These are phyloP conservation scores for Burhinus bistriatus DNA, from an alignment of 2,113 vertebrate genomes.

Conservation along the genomic window DNA sequence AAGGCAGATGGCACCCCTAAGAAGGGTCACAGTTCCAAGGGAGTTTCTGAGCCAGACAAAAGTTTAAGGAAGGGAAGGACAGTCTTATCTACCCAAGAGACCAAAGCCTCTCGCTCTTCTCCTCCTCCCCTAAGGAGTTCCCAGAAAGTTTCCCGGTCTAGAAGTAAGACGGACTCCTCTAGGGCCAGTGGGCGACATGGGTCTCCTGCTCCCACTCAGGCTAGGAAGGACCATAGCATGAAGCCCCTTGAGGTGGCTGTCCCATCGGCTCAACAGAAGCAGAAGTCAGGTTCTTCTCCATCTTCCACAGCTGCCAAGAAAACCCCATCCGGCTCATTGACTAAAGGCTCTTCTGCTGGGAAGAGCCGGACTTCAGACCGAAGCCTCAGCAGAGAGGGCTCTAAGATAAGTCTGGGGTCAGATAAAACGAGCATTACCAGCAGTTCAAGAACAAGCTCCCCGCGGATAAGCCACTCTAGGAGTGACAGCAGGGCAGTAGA, in stretches of 20 bases:
- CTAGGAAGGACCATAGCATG: constrained; percentile 74
- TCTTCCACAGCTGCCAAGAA: constrained; percentile 74
- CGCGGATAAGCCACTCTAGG: constrained; percentile 72
- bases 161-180: constrained; percentile 73
- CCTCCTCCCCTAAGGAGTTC: constrained; percentile 78
- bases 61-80: constrained; percentile 82
- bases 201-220: constrained; percentile 75
- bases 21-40: constrained; percentile 73
- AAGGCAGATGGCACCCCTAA: constrained; percentile 74
- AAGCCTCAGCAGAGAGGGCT: constrained; percentile 85
- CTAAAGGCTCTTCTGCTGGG: constrained; percentile 69
- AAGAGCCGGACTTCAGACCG: constrained; percentile 83
- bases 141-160: constrained; percentile 65
- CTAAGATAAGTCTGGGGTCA: constrained; percentile 80
- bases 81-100: constrained; percentile 72
- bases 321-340: constrained; percentile 61
- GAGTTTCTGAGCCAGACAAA: constrained; percentile 77
- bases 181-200: constrained; percentile 75
- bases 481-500: constrained; percentile 70
- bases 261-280: constrained; percentile 75
- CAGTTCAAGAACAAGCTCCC: constrained; percentile 68
- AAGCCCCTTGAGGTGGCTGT: constrained; percentile 62
- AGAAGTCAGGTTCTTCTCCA: constrained; percentile 73
- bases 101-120: constrained; percentile 59
- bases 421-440: constrained; percentile 70